A percentile compares a stretch with the other conserved stretches of the same genome.
These are phyloP conservation scores for Holothuria leucospilota DNA, from an alignment of 53 echinoderm and acorn worm species.

Conservation along the genomic window DNA sequence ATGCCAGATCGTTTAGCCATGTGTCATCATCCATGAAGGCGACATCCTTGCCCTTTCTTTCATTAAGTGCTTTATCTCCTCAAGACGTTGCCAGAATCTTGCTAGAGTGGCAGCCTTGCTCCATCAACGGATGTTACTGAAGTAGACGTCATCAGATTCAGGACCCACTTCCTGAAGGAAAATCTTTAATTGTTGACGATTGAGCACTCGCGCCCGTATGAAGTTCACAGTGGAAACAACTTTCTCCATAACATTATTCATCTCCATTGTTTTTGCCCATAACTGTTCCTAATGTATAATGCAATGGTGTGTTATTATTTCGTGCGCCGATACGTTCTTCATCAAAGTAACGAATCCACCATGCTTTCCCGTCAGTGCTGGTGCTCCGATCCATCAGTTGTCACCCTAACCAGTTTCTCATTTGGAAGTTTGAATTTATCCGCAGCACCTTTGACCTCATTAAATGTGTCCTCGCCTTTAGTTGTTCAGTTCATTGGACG, in stretches of 20 bases:
- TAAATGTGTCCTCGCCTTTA: slow-evolving; percentile 12
- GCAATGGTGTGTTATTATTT: slow-evolving; percentile 11
- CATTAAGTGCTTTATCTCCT: slow-evolving; percentile 7
- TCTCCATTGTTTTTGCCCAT: slow-evolving; percentile 1
- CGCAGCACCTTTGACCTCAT: background rate
- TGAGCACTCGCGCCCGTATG: background rate
- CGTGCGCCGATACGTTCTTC: slow-evolving; percentile 13
- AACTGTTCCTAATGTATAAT: background rate
- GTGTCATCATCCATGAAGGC: slow-evolving; percentile 2
- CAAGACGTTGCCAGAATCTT: slow-evolving; percentile 4
- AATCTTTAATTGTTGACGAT: background rate
- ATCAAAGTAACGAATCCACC: slow-evolving; percentile 12
- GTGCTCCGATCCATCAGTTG: background rate
- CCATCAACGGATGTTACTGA: slow-evolving; percentile 7
- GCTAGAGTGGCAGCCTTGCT: background rate
- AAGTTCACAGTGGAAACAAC: slow-evolving; percentile 21
- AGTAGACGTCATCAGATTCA: background rate
- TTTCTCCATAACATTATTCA: slow-evolving; percentile 20
- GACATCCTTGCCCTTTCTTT: slow-evolving; percentile 9
- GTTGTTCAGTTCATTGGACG: slow-evolving; percentile 13
- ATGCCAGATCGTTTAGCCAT: slow-evolving; percentile 18
- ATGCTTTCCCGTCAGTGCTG: slow-evolving; percentile 6
- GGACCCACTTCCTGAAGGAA: background rate
- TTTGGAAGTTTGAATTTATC: slow-evolving; percentile 8
- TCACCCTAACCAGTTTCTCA: slow-evolving; percentile 9